Percentiles rank a stretch among this genome's conserved stretches.
These are phyloP conservation scores for Tholera decimalis DNA, from an alignment of 2,888 invertebrate species.

Conservation along the genomic window DNA sequence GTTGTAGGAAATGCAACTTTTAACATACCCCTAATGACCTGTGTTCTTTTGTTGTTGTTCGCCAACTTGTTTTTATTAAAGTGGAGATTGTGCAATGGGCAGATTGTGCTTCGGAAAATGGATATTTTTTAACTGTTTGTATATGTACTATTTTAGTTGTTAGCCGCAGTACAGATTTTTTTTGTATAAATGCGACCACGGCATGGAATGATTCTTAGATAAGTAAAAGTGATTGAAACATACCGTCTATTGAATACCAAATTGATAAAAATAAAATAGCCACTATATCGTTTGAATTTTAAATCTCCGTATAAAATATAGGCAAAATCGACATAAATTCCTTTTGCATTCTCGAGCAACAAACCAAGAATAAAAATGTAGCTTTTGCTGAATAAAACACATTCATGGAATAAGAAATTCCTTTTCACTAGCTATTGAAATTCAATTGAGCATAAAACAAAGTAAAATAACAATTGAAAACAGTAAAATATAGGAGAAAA, in stretches of 20 bases:
- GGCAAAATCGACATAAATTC: background rate
- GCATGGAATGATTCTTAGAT: background rate
- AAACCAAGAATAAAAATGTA: constrained; percentile 27
- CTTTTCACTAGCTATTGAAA: constrained; percentile 66
- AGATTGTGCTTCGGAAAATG: background rate
- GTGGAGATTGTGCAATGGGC: constrained; percentile 12
- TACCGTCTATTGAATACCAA: too few species aligned
- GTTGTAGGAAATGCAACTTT: constrained; percentile 54
- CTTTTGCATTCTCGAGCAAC: background rate
- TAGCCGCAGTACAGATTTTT: background rate
- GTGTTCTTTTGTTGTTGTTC: constrained; percentile 39
- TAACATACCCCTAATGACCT: constrained; percentile 60
- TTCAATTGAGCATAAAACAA: constrained; percentile 67
- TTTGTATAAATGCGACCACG: background rate
- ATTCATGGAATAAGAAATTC: constrained; percentile 47
- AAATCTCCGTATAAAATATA: background rate
- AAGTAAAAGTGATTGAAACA: too few species aligned
- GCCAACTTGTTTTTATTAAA: constrained; percentile 32
- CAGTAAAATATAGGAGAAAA: constrained; percentile 66
- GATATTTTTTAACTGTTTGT: background rate
- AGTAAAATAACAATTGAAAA: constrained; percentile 66
- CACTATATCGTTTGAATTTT: background rate
- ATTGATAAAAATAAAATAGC: too few species aligned
- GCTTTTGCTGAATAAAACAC: constrained; percentile 16
- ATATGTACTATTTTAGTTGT: background rate